Base-by-base conservation (phyloP, 2,113 vertebrate species). In the Passer montanus region DNA sequence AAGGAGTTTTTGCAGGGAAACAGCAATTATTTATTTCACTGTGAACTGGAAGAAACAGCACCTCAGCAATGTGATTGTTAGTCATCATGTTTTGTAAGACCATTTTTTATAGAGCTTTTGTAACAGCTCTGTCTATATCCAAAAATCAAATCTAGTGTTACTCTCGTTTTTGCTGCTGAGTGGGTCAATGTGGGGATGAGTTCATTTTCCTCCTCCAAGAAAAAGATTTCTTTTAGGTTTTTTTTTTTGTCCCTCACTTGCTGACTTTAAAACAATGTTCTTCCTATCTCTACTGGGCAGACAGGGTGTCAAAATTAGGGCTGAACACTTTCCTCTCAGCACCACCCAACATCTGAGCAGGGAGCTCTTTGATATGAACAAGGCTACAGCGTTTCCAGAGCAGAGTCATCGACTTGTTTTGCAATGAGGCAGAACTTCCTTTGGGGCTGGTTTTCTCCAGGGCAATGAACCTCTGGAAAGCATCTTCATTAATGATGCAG, bases 11-110 rank as follows among this genome's bases (percentile, higher is more conserved):
- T 75, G 66, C 43, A 86, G 49, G 49, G 63, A 62, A 88, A 76
- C 9, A 88, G 75, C 66, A 91, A 67, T 96, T 88, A 86, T n/a
- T 85, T 31, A 59, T 89, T 80, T 88, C 56, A 37, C 37, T 84
- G 52, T 79, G 70, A 84, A 80, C 21, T 93, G 70, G 81, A 93
- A 84, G 81, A 76, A 79, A 79, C 56, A 87, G 28, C 60, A 53
- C 31, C 81, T 95, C 87, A 68, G 84, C 89, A 96, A 68, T 58
- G 87, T 97, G 95, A 91, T 95, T 95, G 76, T 96, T 93, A 96
- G 91, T 95, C 86, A 89, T 92, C 68, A 8, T 84, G 69, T 95
- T 93, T 95, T 95, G 87, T 76, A 91, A 91, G 87, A 79, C 18
- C 19, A 10, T 66, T 96, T 97, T 90, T 92, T 87, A 81, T 18